Evolutionary conservation across 2,888 invertebrate genomes (phyloP), one percentile per base, ranked within the genome.

Genomic region (Cactoblastis cactorum): DNA sequence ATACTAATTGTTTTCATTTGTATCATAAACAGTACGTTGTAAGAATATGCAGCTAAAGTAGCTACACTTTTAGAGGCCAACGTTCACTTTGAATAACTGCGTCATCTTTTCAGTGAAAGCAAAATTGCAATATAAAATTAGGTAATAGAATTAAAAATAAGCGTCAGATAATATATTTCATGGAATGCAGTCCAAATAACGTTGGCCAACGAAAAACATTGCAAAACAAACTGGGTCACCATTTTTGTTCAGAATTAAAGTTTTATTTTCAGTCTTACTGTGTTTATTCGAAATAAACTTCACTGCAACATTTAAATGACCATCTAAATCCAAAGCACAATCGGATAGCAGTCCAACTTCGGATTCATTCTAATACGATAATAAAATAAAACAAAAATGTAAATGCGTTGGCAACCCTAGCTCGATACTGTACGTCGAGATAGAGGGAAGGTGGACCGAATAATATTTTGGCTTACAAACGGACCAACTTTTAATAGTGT

Each of bases 401-500:
- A 78, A 84, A 84, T 81, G 58, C 52, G 59, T 69, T 75, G 87
- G 74, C 83, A 89, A 61, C 88, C 88, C 88, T 88, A 66, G 55
- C 52, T 62, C 67, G 73, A 71, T 72, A 68, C 53, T 46, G 49
- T 28, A 61, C 59, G 61, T 53, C 60, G 67, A 80, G 83, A 83
- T 81, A 84, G 80, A 83, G 71, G 74, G 74, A 49, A 49, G 88
- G 87, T 86, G 78, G 77, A 74, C 78, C 79, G 86, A 83, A 88
- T 87, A 88, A 87, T 89, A 89, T 88, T 88, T 89, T 83, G 88
- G 87, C 86, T 86, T 77, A 85, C 87, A 81, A 87, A 88, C 84
- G 87, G 83, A 84, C 86, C 79, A 89, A 89, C 77, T 89, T 89
- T 89, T 88, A 89, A 89, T 89, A 89, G 88, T 87, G 85, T 84